Evolutionary conservation across 2,113 vertebrate species (phyloP), one percentile per base, ranked within the genome.

Genomic region (Notiomystis cincta): DNA sequence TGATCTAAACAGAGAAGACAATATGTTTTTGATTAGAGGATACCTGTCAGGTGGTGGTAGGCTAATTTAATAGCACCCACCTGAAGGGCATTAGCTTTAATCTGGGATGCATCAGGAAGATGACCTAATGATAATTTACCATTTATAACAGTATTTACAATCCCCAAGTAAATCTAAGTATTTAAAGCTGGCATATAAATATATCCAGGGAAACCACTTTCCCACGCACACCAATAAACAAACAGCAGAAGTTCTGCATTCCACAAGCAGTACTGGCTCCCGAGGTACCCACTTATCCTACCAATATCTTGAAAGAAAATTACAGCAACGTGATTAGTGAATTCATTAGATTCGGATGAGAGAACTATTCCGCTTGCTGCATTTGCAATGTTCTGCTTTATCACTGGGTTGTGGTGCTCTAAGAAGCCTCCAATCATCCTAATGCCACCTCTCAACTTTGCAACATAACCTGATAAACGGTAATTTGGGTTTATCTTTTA

Each of bases 61-160:
- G 44, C 33, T 95, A 95, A 96, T 93, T 91, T 90, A 93, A 96
- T 94, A 88, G 69, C 82, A 93, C 57, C 81, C 71, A 91, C 76
- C 80, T 91, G 85, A 89, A 94, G 80, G 81, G 17, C 61, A 96
- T 92, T 91, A 91, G 28, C 31, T 86, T 76, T 92, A 90, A 75
- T 90, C 62, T 87, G 71, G 53, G 40, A 78, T 75, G 21, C 88
- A 94, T 89, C 82, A 92, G 37, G 31, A 89, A 84, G 77, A 82
- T 78, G 56, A 42, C 69, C 83, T 95, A 87, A 97, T 89, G 89
- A 85, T 61, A 89, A 83, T 62, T 95, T 75, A 78, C 71, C 56
- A 71, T 77, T 93, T 96, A 67, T 72, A 92, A 87, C 51, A 76
- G 44, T 87, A 84, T 89, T 95, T 95, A 79, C 23, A 76, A 48